A percentile compares a stretch with the other conserved stretches of the same genome.
phyloP scores from a whole-genome alignment of 2,888 invertebrate species.

The Sphaeridia pumilis region DNA sequence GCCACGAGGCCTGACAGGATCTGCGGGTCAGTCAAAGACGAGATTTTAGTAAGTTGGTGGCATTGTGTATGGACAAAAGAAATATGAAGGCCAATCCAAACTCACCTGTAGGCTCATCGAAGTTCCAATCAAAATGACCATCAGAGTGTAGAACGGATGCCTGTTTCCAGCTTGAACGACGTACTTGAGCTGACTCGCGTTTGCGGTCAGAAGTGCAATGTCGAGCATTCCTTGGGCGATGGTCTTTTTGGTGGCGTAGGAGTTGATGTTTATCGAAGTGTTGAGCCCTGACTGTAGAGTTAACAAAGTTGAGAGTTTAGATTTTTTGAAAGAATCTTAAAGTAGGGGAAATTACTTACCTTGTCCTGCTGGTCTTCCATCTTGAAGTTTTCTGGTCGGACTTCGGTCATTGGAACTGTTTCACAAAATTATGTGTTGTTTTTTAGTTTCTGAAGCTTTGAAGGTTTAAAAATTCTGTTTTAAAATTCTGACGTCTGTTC shows the following conservation, averaged over 20 bases:
- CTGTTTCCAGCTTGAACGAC: constrained; percentile 62
- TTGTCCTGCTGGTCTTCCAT: no score
- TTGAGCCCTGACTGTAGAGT: no score
- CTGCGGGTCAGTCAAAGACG: constrained; percentile 41
- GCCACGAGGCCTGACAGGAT: constrained; percentile 62
- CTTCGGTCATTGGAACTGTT: no score
- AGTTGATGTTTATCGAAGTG: constrained; percentile 77
- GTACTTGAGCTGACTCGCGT: constrained; percentile 68
- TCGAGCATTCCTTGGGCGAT: constrained; percentile 85
- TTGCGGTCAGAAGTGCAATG: constrained; percentile 69
- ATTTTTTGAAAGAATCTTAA: no score
- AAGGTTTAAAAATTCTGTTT: no score
- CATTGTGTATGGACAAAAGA: background rate
- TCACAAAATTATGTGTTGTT: no score
- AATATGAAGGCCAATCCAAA: background rate
- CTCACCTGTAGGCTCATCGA: constrained; percentile 75
- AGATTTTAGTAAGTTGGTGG: no score
- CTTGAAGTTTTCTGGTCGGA: no score
- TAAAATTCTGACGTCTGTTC: no score
- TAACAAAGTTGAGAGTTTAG: no score
- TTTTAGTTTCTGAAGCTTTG: no score
- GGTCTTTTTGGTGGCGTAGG: constrained; percentile 84
- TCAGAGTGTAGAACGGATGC: constrained; percentile 73
- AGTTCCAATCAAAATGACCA: constrained; percentile 64
- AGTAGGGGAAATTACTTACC: no score